A percentile compares a stretch with the other conserved stretches of the same genome.
Evolutionary conservation across 2,888 invertebrate species (phyloP).

Genomic region (Parnassius apollo): DNA sequence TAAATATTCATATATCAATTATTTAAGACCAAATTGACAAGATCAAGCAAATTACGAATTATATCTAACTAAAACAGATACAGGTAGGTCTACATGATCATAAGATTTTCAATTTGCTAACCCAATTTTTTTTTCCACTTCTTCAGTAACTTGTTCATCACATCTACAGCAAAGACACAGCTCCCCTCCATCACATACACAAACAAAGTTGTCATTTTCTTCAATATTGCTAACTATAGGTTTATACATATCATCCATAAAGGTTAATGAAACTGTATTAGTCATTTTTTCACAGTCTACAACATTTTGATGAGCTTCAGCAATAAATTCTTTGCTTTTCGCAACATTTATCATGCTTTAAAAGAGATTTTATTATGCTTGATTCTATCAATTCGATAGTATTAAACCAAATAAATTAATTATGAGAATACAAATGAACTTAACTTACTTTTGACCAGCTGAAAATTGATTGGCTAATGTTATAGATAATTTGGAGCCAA

Average conservation of each 20-base stretch:
- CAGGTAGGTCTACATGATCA: not conserved
- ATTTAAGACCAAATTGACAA: slow-evolving; percentile 11
- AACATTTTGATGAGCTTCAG: slow-evolving; percentile 1
- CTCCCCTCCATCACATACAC: not conserved
- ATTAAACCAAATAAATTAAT: not conserved
- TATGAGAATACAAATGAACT: too few relatives aligned
- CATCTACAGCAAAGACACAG: slow-evolving; percentile 3
- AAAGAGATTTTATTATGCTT: slow-evolving; percentile 42
- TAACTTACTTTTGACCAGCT: slow-evolving; percentile 68
- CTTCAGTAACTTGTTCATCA: slow-evolving; percentile 2
- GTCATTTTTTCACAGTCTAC: slow-evolving; percentile 10
- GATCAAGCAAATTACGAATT: slow-evolving; percentile 18
- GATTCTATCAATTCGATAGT: slow-evolving; percentile 15
- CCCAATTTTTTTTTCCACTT: slow-evolving; percentile 7
- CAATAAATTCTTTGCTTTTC: slow-evolving; percentile 1
- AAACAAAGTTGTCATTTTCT: not conserved
- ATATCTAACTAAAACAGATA: not conserved
- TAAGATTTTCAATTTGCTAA: slow-evolving; percentile 16
- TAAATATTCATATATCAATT: not conserved
- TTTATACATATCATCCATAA: slow-evolving; percentile 12
- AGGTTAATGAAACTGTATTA: slow-evolving; percentile 8
- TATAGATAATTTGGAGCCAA: slow-evolving; percentile 90
- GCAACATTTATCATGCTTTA: slow-evolving; percentile 31
- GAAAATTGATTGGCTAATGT: slow-evolving; percentile 77
- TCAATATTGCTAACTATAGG: slow-evolving; percentile 1